Base-by-base conservation (phyloP, 2,113 vertebrate species). In the Takifugu flavidus region DNA sequence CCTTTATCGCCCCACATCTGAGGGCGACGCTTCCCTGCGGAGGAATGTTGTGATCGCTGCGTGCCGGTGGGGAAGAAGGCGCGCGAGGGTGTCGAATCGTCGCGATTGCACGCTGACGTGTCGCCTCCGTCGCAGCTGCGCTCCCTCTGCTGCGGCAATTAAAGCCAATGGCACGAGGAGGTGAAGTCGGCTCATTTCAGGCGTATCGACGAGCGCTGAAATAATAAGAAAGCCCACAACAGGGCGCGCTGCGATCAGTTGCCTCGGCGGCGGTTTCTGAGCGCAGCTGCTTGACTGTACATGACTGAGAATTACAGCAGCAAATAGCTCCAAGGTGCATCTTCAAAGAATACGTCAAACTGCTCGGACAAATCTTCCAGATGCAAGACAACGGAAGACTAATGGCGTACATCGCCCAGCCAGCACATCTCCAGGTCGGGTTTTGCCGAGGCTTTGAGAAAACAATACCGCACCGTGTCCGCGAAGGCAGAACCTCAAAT, bases 151-250 rank as follows among this genome's bases (percentile, higher is more conserved):
- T 20, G 20, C 20, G 59, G 60, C 80, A 86, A 87, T 89, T 88
- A 88, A 84, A 89, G 84, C 86, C 88, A 83, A 82, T 82, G 88
- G 79, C 82, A 74, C 75, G 68, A 77, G 68, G 72, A 77, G 65
- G 67, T 71, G 80, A 75, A 83, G 80, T 82, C 75, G 87, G 78
- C 80, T 72, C 60, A 53, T 72, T 80, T 75, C 59, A 62, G 62
- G 83, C 86, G 70, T 77, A 82, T 89, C 83, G 74, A 84, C 84
- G 80, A 75, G 74, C 79, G 67, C 77, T 80, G 74, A 79, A 77
- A 83, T 84, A 71, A 77, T 62, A 53, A 29, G 63, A 56, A 67
- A 51, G 77, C 56, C 63, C 70, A 2, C 68, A 60, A 58, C 70
- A 3, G 64, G 59, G 51, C 57, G 28, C n/a, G 15, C 34, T 74